Conservation (phyloP, 2,113 vertebrate genomes). For the Sterrhoptilus dennistouni region DNA sequence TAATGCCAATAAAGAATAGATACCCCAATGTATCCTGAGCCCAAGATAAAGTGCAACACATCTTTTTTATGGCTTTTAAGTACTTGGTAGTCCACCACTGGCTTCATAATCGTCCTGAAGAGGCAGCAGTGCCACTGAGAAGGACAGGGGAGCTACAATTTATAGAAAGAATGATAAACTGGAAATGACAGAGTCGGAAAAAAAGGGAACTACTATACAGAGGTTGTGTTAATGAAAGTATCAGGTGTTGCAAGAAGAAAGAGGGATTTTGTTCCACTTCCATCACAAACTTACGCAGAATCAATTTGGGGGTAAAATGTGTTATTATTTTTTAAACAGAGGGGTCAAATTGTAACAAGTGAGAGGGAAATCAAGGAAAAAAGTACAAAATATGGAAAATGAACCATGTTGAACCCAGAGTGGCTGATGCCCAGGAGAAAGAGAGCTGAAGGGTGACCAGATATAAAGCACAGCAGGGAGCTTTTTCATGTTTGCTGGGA, state of each 20-base stretch:
- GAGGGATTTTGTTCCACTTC: background rate
- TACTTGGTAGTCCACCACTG: background rate
- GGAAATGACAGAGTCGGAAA: background rate
- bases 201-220: background rate
- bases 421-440: background rate
- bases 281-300: background rate
- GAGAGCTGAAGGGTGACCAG: background rate
- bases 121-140: background rate
- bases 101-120: conserved; percentile 11
- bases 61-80: conserved; percentile 23
- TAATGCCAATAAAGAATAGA: conserved; percentile 8
- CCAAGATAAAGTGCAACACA: background rate
- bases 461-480: background rate
- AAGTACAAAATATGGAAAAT: background rate
- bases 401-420: background rate
- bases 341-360: background rate
- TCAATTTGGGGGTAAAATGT: background rate
- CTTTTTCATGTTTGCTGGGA: background rate
- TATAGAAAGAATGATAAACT: background rate
- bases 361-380: background rate
- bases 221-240: background rate
- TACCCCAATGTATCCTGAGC: background rate
- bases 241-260: background rate
- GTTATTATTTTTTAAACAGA: background rate
- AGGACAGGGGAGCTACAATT: background rate